These are phyloP conservation scores for Drosophila robusta DNA, from an alignment of 2,888 invertebrate genomes.

Conservation along the genomic window DNA sequence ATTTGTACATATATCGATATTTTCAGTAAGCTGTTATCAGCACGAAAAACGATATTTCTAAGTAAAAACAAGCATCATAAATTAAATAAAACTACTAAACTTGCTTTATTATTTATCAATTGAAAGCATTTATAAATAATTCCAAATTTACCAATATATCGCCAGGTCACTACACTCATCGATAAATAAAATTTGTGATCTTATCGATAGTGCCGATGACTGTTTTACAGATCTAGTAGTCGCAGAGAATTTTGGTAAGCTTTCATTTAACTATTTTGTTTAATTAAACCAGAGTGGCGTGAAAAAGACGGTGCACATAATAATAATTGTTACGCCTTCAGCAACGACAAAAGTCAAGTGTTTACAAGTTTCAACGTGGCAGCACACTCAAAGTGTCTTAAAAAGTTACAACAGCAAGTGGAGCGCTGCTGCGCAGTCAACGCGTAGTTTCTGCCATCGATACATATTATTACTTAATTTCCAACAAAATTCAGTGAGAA, in stretches of 20 bases:
- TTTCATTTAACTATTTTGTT: constrained; percentile 34
- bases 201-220: constrained; percentile 40
- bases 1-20: background rate
- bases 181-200: background rate
- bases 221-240: constrained; percentile 49
- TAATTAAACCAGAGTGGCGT: constrained; percentile 17
- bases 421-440: constrained; percentile 57
- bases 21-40: background rate
- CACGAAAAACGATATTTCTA: background rate
- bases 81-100: too few species aligned
- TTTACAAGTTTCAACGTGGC: background rate
- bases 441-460: constrained; percentile 68
- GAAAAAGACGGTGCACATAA: constrained; percentile 1
- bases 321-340: background rate
- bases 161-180: background rate
- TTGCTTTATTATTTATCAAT: too few species aligned
- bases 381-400: background rate
- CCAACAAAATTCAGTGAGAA: constrained; percentile 12
- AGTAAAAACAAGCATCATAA: background rate
- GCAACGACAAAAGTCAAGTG: background rate
- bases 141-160: constrained; percentile 1
- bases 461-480: constrained; percentile 62
- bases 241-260: constrained; percentile 71
- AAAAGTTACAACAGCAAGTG: constrained; percentile 34
- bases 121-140: background rate